Conservation (phyloP, 2,888 invertebrate species). For the Drosophila sordidula region DNA sequence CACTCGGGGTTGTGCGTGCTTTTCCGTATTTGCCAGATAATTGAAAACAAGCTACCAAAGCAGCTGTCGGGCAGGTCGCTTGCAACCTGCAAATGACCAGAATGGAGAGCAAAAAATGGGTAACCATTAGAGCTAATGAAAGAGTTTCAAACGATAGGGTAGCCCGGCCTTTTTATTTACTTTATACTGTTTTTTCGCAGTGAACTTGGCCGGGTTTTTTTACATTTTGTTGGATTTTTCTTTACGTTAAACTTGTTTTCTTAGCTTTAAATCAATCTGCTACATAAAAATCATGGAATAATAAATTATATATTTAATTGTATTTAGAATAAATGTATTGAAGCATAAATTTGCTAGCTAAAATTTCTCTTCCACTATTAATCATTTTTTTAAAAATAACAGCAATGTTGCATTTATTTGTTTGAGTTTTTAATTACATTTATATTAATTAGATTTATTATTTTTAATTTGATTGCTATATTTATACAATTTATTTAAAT, state of each 20-base stretch:
- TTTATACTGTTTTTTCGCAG: background rate
- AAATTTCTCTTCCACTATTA: too few species aligned
- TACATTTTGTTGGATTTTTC: too few species aligned
- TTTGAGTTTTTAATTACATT: too few species aligned
- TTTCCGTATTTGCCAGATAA: constrained; percentile 52
- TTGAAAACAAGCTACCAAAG: constrained; percentile 60
- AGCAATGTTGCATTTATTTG: too few species aligned
- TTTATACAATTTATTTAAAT: too few species aligned
- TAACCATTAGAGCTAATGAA: constrained; percentile 9
- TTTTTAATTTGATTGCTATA: too few species aligned
- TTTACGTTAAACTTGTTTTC: background rate
- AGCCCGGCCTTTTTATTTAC: background rate
- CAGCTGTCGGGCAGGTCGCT: constrained; percentile 8
- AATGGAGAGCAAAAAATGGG: background rate
- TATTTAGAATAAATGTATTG: too few species aligned
- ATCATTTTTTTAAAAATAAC: too few species aligned
- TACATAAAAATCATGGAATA: too few species aligned
- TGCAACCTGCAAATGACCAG: constrained; percentile 15
- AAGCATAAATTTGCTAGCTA: too few species aligned
- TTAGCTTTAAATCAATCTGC: too few species aligned
- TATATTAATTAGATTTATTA: too few species aligned
- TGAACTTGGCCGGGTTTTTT: background rate
- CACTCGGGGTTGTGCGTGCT: constrained; percentile 34
- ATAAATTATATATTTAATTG: background rate
- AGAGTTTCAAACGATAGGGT: background rate